Percentiles rank a stretch among this genome's conserved stretches.
These are phyloP conservation scores for Seriola dumerili DNA, from an alignment of 2,113 vertebrate genomes.

Conservation along the genomic window DNA sequence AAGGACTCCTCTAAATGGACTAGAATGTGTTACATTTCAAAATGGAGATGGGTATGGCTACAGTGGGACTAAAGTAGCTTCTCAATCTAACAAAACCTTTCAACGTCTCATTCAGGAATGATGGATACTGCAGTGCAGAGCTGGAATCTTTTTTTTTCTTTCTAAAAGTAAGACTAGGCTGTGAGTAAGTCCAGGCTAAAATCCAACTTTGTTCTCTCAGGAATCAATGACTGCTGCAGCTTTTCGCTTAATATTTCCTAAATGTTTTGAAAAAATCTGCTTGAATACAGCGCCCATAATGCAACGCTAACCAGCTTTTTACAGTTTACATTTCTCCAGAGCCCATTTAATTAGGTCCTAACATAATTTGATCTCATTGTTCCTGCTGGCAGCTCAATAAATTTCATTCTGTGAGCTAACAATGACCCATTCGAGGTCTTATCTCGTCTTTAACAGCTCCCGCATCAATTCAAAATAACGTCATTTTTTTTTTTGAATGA, in stretches of 20 bases:
- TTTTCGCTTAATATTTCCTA: neutral
- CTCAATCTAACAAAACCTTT: slow-evolving; percentile 37
- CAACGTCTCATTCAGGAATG: slow-evolving; percentile 30
- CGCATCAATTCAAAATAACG: neutral
- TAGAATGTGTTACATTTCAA: slow-evolving; percentile 41
- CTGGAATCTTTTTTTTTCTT: slow-evolving; percentile 1
- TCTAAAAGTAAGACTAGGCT: neutral
- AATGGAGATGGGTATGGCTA: slow-evolving; percentile 34
- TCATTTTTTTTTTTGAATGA: neutral
- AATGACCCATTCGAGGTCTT: neutral
- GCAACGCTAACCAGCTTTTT: neutral
- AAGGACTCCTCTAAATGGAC: slow-evolving; percentile 45
- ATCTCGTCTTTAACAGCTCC: neutral
- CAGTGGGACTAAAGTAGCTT: slow-evolving; percentile 29
- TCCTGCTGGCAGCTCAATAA: slow-evolving; percentile 4
- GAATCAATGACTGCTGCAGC: neutral
- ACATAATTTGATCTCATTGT: slow-evolving; percentile 16
- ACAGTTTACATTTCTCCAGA: neutral
- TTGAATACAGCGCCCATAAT: slow-evolving; percentile 1
- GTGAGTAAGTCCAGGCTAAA: neutral
- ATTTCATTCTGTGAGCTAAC: slow-evolving; percentile 12
- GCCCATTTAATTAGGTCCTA: slow-evolving; percentile 2
- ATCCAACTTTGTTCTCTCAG: neutral
- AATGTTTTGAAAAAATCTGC: slow-evolving; percentile 2
- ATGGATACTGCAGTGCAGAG: slow-evolving; percentile 14